Percentiles rank a stretch among this genome's conserved stretches.
These are phyloP conservation scores for Arvicanthis niloticus DNA, from an alignment of 2,113 vertebrate species.

Conservation along the genomic window DNA sequence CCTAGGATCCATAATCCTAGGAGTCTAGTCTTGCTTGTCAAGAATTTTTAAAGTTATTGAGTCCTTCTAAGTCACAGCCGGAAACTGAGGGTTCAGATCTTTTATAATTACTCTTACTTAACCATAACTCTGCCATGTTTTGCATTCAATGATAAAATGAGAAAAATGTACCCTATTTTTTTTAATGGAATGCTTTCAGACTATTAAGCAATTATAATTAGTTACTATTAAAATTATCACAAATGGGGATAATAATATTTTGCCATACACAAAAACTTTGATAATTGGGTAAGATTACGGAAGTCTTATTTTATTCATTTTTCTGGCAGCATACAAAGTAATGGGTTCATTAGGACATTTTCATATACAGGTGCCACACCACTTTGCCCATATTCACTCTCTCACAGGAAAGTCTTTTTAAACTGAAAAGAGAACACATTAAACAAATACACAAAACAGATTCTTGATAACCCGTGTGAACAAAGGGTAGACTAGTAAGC, in stretches of 20 bases:
- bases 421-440: not conserved
- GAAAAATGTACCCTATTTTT: not conserved
- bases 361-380: not conserved
- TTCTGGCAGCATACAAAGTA: not conserved
- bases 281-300: slow-evolving; percentile 22
- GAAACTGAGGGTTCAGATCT: not conserved
- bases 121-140: not conserved
- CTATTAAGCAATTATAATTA: slow-evolving; percentile 49
- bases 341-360: not conserved
- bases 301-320: not conserved
- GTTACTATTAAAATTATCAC: slow-evolving; percentile 9
- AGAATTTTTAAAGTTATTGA: not conserved
- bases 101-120: not conserved
- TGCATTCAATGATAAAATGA: not conserved
- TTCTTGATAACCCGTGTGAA: not conserved
- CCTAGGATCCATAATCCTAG: not conserved
- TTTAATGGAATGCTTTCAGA: slow-evolving; percentile 27
- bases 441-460: slow-evolving; percentile 34
- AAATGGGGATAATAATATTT: slow-evolving; percentile 52
- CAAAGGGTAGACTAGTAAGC: not conserved
- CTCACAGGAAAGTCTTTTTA: not conserved
- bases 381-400: not conserved
- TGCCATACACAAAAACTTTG: slow-evolving; percentile 26
- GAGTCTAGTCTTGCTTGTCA: not conserved
- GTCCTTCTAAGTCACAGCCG: not conserved